These are phyloP conservation scores for Sorex maritimensis DNA, from an alignment of 2,797 vertebrate species.

Conservation along the genomic window DNA sequence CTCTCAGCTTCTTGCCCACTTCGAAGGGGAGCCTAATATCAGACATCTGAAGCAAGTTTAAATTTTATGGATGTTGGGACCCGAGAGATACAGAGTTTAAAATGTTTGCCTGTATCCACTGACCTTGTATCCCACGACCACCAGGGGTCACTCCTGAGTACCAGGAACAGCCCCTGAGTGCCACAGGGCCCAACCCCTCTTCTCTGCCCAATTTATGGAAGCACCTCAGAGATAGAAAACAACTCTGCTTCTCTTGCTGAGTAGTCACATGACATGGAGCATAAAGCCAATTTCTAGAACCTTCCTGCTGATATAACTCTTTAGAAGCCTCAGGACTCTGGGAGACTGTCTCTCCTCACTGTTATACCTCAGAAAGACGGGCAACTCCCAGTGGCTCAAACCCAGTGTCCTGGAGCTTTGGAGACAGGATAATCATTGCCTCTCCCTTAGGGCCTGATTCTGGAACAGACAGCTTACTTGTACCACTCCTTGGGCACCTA, in stretches of 20 bases:
- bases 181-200: too few species aligned
- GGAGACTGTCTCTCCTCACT: not conserved
- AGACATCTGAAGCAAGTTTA: constrained; percentile 57
- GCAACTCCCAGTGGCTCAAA: not conserved
- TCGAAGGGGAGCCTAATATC: not conserved
- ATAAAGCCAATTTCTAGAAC: not conserved
- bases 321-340: not conserved
- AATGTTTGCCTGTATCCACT: too few species aligned
- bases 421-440: not conserved
- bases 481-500: not conserved
- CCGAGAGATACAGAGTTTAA: not conserved
- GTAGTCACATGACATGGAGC: not conserved
- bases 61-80: not conserved
- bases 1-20: not conserved
- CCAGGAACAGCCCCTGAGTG: too few species aligned
- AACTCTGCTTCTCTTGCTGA: constrained; percentile 17
- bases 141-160: too few species aligned
- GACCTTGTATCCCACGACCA: too few species aligned
- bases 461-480: not conserved
- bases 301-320: not conserved
- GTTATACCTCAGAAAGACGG: too few species aligned
- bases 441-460: not conserved
- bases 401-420: not conserved
- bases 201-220: not conserved
- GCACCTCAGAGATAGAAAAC: constrained; percentile 31